Conservation (phyloP, 2,113 vertebrate genomes). For the Elephas maximus region DNA sequence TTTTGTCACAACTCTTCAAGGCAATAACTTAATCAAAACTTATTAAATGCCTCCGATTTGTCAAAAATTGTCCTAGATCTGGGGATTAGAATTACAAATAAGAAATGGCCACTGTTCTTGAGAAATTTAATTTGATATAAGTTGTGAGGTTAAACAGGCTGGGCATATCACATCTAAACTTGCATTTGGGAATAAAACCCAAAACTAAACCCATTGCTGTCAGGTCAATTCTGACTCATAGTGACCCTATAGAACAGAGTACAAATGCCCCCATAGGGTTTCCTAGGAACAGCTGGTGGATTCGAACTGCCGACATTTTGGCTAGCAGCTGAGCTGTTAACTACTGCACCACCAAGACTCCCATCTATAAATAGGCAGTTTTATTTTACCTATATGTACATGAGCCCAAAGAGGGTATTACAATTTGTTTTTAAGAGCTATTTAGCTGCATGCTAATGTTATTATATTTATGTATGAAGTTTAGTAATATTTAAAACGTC, state of each 20-base stretch:
- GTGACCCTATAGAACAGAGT: too few relatives aligned
- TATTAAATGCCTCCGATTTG: not conserved
- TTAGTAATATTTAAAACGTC: conserved; percentile 7
- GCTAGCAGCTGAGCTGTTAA: too few relatives aligned
- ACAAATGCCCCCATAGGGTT: too few relatives aligned
- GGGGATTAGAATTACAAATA: not conserved
- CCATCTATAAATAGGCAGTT: not conserved
- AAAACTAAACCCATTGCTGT: too few relatives aligned
- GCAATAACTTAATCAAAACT: not conserved
- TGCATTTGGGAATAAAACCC: too few relatives aligned
- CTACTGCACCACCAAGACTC: too few relatives aligned
- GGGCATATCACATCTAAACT: not conserved
- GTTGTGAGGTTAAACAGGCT: not conserved
- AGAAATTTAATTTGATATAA: not conserved
- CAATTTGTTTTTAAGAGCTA: not conserved
- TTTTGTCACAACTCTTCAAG: not conserved
- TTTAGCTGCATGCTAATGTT: not conserved
- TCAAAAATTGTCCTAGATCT: not conserved
- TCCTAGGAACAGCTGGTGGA: too few relatives aligned
- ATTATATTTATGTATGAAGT: conserved; percentile 25
- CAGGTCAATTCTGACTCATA: too few relatives aligned
- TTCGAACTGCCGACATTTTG: too few relatives aligned
- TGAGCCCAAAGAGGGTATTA: not conserved
- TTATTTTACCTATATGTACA: not conserved
- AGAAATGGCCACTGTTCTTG: not conserved